Conservation (phyloP, 2,888 invertebrate species). For the Netelia melanura region DNA sequence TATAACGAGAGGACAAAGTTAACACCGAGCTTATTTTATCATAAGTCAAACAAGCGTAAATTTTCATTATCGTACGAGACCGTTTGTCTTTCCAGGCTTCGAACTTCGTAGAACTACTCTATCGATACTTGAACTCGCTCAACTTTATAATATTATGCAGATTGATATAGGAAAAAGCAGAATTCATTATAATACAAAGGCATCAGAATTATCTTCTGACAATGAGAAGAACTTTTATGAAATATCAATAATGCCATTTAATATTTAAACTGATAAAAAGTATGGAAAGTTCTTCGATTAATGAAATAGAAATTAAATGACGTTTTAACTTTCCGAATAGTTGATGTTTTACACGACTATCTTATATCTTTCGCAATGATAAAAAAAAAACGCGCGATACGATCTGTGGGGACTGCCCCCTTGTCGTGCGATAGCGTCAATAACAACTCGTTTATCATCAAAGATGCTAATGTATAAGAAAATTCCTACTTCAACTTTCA, state of each 20-base stretch:
- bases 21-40: constrained; percentile 71
- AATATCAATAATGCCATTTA: not conserved
- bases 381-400: constrained; percentile 18
- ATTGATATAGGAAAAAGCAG: not conserved
- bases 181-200: not conserved
- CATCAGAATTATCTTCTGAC: not conserved
- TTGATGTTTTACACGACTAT: constrained; percentile 3
- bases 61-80: constrained; percentile 70
- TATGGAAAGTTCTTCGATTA: not conserved
- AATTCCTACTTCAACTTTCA: constrained; percentile 41
- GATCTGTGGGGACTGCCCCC: constrained; percentile 33
- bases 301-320: constrained; percentile 1
- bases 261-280: not conserved
- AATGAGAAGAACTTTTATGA: not conserved
- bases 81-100: constrained; percentile 27
- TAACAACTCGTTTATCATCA: constrained; percentile 52
- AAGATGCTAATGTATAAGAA: constrained; percentile 22
- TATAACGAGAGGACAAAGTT: constrained; percentile 62
- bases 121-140: constrained; percentile 37
- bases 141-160: constrained; percentile 1
- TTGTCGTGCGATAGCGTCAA: constrained; percentile 36
- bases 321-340: not conserved
- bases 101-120: constrained; percentile 41
- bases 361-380: constrained; percentile 26
- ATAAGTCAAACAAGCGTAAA: constrained; percentile 70